These are phyloP conservation scores for Rhagonycha fulva DNA, from an alignment of 2,888 invertebrate genomes.

Conservation along the genomic window DNA sequence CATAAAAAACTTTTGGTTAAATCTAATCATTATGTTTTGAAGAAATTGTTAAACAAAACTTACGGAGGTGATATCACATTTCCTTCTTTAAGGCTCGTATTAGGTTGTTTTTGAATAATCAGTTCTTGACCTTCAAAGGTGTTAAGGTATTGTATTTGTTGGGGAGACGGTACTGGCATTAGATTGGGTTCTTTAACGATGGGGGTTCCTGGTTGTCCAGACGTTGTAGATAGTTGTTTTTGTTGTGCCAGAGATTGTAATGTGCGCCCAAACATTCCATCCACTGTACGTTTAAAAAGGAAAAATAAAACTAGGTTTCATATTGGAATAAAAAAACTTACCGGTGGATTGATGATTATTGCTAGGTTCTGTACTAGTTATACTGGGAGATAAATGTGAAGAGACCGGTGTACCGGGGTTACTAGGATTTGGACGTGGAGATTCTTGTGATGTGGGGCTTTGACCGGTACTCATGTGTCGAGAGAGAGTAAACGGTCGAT, in stretches of 20 bases:
- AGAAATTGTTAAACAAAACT: conserved; percentile 51
- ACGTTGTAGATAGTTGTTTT: conserved; percentile 57
- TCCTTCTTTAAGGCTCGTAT: conserved; percentile 83
- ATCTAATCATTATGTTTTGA: neutral
- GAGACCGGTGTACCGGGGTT: conserved; percentile 75
- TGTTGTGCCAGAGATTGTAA: conserved; percentile 67
- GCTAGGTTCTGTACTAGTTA: conserved; percentile 54
- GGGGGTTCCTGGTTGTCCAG: conserved; percentile 44
- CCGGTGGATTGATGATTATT: conserved; percentile 54
- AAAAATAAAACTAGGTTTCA: neutral
- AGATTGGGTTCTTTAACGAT: conserved; percentile 82
- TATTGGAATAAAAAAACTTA: conserved; percentile 32
- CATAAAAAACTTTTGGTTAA: neutral
- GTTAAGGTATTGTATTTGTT: conserved; percentile 94
- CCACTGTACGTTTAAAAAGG: conserved; percentile 52
- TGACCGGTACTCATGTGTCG: conserved; percentile 63
- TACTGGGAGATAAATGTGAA: conserved; percentile 64
- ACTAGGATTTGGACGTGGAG: conserved; percentile 65
- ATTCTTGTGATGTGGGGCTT: conserved; percentile 66
- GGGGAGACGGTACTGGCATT: conserved; percentile 95
- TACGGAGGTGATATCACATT: conserved; percentile 77
- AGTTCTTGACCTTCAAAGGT: conserved; percentile 95
- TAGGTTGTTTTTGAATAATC: conserved; percentile 94
- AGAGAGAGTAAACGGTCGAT: conserved; percentile 57
- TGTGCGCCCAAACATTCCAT: conserved; percentile 68